These are phyloP conservation scores for Ceratina calcarata DNA, from an alignment of 1,140 invertebrate genomes.

Conservation along the genomic window DNA sequence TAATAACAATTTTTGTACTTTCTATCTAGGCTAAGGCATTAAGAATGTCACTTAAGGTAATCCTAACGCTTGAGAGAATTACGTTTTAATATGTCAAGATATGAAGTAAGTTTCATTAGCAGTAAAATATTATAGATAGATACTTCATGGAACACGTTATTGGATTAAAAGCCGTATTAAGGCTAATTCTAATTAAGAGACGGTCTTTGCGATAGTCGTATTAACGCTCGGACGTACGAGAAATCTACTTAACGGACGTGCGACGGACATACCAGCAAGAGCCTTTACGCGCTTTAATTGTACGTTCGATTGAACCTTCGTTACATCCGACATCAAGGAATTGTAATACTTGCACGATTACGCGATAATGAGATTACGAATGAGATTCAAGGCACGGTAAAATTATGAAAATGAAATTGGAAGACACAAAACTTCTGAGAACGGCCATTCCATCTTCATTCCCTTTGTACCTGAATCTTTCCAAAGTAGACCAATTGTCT, in stretches of 20 bases:
- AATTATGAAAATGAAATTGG: constrained; percentile 26
- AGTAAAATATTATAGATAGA: not conserved
- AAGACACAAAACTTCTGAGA: not conserved
- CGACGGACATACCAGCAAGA: not conserved
- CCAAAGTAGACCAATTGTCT: constrained; percentile 53
- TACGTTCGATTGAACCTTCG: not conserved
- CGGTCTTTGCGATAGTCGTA: constrained; percentile 11
- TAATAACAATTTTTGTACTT: too few species aligned
- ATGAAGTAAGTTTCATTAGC: not conserved
- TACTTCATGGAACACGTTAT: not conserved
- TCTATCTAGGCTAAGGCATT: too few species aligned
- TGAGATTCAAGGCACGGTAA: not conserved
- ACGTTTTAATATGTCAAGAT: too few species aligned
- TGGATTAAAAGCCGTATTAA: constrained; percentile 33
- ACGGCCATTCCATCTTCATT: constrained; percentile 25
- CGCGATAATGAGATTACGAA: not conserved
- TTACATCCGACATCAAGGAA: constrained; percentile 1
- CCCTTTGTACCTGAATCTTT: not conserved
- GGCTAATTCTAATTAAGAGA: constrained; percentile 35
- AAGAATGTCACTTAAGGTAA: too few species aligned
- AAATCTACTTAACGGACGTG: constrained; percentile 24
- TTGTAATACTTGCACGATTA: constrained; percentile 4
- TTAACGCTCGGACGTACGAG: constrained; percentile 17
- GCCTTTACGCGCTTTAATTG: constrained; percentile 8
- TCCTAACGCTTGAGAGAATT: too few species aligned